Base-by-base conservation (phyloP, 1,140 invertebrate genomes). In the Nasonia giraulti region DNA sequence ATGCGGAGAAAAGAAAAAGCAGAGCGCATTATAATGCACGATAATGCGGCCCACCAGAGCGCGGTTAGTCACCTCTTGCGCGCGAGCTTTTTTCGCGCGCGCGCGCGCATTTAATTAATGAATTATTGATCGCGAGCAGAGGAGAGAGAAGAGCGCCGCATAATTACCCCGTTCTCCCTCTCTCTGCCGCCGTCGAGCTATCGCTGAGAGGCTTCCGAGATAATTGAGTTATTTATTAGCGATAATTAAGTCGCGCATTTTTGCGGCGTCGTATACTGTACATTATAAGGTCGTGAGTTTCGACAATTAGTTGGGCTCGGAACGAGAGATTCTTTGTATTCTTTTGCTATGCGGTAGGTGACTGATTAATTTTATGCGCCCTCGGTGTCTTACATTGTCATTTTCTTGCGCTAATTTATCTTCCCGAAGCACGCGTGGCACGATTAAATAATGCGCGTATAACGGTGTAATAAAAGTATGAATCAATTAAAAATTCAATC, bases 71-170 rank as follows among this genome's bases (percentile, higher is more conserved):
- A 27, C 27, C 55, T 69, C 62, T 40, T 4, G 40, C 37, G n/a
- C 37, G 55, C 74, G 74, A 1, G 37, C 6, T 23, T 31, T 68
- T 77, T 77, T 66, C 33, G 68, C 69, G 77, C 77, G 33, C 82
- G 23, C 55, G 44, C 44, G 69, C 31, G 73, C 71, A 31, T 27
- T 78, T n/a, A n/a, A 78, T 71, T 55, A 17, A 71, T 83, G 82
- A 78, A 83, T 83, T 78, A 83, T 78, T 78, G 82, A 78, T 83
- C 50, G 27, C 8, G 23, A 11, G 68, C 14, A 31, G 68, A 27
- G n/a, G 27, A 68, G 7, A 68, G 17, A 68, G 17, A 27, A 69
- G 17, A 69, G 66, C 20, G 27, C 11, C 4, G 23, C 55, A 62
- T 62, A 62, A 62, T 62, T 62, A 62, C 1, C 17, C 17, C 6